phyloP scores from a whole-genome alignment of 37 sponge, comb jelly and placozoan species.

The Axinella damicornis region DNA sequence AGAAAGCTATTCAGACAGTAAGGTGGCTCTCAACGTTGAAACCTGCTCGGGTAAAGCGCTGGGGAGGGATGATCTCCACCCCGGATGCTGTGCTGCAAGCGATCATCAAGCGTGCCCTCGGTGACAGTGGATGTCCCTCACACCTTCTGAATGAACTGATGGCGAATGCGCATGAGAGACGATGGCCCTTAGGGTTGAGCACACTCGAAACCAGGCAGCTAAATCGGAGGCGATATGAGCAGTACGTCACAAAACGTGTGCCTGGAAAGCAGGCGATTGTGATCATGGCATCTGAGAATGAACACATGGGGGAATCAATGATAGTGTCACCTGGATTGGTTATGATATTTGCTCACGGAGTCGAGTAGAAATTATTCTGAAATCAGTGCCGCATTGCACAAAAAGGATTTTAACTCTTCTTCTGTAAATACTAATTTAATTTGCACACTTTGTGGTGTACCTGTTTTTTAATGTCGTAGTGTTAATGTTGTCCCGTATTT shows the following conservation, averaged over 20 bases:
- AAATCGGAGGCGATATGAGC: slow-evolving; percentile 90
- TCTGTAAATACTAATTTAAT: no score
- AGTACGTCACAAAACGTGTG: slow-evolving; percentile 90
- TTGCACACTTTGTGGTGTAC: no score
- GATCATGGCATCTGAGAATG: slow-evolving; percentile 94
- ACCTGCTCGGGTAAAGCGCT: slow-evolving; percentile 80
- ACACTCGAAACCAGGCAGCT: slow-evolving; percentile 94
- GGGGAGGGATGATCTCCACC: slow-evolving; percentile 99
- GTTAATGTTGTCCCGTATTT: no score
- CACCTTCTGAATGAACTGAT: slow-evolving; percentile 87
- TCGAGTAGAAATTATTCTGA: slow-evolving; percentile 73
- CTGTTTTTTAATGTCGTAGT: no score
- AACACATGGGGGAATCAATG: slow-evolving; percentile 96
- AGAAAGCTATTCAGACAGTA: slow-evolving; percentile 72
- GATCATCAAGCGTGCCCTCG: slow-evolving; percentile 85
- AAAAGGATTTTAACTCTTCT: no score
- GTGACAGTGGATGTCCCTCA: slow-evolving; percentile 90
- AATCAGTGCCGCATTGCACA: no score
- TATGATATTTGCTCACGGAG: slow-evolving; percentile 98
- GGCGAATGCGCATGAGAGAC: slow-evolving; percentile 92
- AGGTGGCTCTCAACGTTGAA: slow-evolving; percentile 75
- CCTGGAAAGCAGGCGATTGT: slow-evolving; percentile 98
- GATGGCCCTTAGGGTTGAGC: slow-evolving; percentile 94
- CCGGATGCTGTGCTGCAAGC: slow-evolving; percentile 94
- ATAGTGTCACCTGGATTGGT: slow-evolving; percentile 89